Conservation (phyloP, 2,113 vertebrate genomes). For the Microcebus jonahi region DNA sequence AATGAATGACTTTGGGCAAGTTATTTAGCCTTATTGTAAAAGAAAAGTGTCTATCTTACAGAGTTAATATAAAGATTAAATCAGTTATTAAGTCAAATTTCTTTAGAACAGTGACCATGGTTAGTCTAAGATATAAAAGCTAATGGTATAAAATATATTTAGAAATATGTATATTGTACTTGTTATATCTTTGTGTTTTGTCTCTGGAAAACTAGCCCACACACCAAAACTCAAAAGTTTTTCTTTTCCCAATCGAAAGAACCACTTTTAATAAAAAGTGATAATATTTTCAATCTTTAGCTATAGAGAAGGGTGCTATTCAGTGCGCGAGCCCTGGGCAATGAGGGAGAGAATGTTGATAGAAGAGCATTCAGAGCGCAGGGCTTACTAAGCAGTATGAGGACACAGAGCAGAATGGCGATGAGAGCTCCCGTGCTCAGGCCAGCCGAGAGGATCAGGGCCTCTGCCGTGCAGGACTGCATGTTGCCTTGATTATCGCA, state of each 20-base stretch:
- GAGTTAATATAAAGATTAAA: not conserved
- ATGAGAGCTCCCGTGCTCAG: conserved; percentile 87
- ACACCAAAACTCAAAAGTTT: not conserved
- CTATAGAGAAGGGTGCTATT: not conserved
- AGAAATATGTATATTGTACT: not conserved
- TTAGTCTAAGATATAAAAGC: not conserved
- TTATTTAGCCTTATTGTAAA: not conserved
- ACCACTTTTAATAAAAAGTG: not conserved
- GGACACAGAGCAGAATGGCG: conserved; percentile 88
- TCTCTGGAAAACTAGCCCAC: not conserved
- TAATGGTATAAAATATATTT: not conserved
- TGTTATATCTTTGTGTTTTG: not conserved
- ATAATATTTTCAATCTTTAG: too few relatives aligned
- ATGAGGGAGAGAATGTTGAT: fast-evolving
- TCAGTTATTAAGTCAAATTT: not conserved
- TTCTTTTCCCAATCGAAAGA: not conserved
- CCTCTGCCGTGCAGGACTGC: conserved; percentile 86
- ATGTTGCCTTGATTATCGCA: conserved; percentile 86
- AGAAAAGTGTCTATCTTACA: not conserved
- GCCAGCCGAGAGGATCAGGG: conserved; percentile 85
- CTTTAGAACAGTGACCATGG: not conserved
- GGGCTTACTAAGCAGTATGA: conserved; percentile 84
- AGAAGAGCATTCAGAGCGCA: fast-evolving
- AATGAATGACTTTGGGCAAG: not conserved
- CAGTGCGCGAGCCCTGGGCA: fast-evolving